These are phyloP conservation scores for Parotia lawesii DNA, from an alignment of 2,113 vertebrate species.

Conservation along the genomic window DNA sequence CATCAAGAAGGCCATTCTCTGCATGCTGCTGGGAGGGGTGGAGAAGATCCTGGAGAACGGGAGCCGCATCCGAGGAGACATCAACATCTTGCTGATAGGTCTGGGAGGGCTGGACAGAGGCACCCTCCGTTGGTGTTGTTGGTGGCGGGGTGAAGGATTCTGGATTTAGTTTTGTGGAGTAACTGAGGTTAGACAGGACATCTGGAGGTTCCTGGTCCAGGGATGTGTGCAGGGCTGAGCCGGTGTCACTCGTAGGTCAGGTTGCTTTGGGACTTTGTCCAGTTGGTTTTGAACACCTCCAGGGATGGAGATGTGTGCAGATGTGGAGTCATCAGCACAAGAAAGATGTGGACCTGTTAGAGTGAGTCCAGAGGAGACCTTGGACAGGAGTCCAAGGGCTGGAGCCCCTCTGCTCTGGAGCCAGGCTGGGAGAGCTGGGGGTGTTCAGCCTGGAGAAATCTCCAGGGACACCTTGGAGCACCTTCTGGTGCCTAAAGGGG, in stretches of 20 bases:
- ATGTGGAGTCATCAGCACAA: background rate
- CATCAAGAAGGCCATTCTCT: conserved; percentile 97
- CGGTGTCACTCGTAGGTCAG: too few relatives aligned
- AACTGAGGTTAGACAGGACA: background rate
- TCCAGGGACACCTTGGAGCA: background rate
- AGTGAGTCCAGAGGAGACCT: background rate
- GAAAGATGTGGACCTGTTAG: background rate
- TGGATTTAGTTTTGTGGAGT: background rate
- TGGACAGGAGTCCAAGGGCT: background rate
- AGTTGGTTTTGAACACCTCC: background rate
- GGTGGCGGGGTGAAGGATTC: background rate
- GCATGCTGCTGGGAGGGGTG: conserved; percentile 92
- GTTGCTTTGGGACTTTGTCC: background rate
- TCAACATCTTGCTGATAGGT: conserved; percentile 96
- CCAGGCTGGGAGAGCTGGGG: background rate
- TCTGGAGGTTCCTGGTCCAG: background rate
- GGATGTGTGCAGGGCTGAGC: fast-evolving
- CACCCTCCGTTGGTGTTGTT: fast-evolving
- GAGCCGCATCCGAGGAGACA: conserved; percentile 92
- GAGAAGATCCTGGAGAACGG: conserved; percentile 94
- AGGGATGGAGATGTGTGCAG: background rate
- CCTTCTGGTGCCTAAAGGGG: background rate
- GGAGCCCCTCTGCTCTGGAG: background rate
- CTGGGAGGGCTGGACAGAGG: background rate
- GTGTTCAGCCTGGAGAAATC: background rate